Evolutionary conservation across 2,113 vertebrate species (phyloP), one percentile per base, ranked within the genome.

Genomic region (Daboia siamensis): DNA sequence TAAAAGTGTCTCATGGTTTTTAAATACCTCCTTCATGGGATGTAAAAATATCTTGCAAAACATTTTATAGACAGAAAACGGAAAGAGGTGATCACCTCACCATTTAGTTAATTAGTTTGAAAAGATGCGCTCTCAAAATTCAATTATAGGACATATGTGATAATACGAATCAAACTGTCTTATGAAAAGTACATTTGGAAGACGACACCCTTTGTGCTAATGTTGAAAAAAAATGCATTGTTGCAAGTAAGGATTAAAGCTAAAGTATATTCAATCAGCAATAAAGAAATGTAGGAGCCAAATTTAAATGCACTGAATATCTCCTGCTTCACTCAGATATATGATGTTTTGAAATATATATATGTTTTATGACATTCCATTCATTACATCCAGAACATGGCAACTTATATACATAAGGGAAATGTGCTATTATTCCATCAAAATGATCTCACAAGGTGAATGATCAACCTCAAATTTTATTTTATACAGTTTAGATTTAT

Each of bases 361-460:
- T 69, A 74, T 80, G 61, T 11, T 74, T 92, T 88, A 44, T 74
- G 52, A 46, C 91, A 88, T 64, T 74, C 64, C 33, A 92, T 80
- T 87, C 86, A 55, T 88, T 88, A 39, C 21, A 55, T 57, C 26
- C 9, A 44, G 48, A 88, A 87, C 74, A 88, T 87, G 69, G 51
- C 13, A 88, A 17, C 33, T 80, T 54, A n/a, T n/a, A 46, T 46
- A 12, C 51, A 74, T 80, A 54, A 87, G 69, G 84, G 12, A 15
- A 92, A 46, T 85, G 11, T 85, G 69, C 20, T 15, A 20, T 29
- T 12, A 64, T 59, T 91, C 86, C n/a, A 69, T 59, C 29, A 61
- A 89, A 29, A 91, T 88, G 69, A 84, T 85, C 86, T 89, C 87
- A 89, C 74, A 89, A 91, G 90, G 85, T 84, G 88, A 48, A 64